A percentile compares a stretch with the other conserved stretches of the same genome.
Evolutionary conservation across 1,140 invertebrate species (phyloP).

Genomic region (Drosophila parvula): DNA sequence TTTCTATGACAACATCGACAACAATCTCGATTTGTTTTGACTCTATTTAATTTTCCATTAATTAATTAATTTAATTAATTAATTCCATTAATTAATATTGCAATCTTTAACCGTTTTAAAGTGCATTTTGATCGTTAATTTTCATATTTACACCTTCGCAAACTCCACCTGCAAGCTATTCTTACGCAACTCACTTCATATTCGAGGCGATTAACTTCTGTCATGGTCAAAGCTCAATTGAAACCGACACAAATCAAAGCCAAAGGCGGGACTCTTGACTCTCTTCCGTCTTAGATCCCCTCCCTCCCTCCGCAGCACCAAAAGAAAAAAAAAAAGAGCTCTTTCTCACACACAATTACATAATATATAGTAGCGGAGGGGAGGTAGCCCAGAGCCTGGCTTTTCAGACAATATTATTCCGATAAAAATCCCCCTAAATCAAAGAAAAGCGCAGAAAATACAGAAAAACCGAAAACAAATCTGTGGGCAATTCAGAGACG

Average conservation of each 20-base stretch:
- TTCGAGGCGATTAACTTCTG: slow-evolving; percentile 40
- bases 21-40: no score
- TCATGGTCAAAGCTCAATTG: slow-evolving; percentile 70
- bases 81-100: no score
- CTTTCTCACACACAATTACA: slow-evolving; percentile 51
- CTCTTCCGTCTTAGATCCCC: slow-evolving; percentile 76
- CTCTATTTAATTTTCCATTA: no score
- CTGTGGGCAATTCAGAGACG: slow-evolving; percentile 28
- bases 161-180: neutral
- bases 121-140: neutral
- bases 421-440: slow-evolving; percentile 67
- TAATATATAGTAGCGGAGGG: slow-evolving; percentile 29
- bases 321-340: neutral
- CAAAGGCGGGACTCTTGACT: slow-evolving; percentile 33
- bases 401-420: slow-evolving; percentile 52
- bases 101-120: no score
- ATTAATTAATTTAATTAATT: no score
- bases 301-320: neutral
- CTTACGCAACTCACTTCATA: slow-evolving; percentile 16
- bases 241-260: slow-evolving; percentile 43
- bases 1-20: no score
- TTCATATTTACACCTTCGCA: neutral
- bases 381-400: slow-evolving; percentile 47
- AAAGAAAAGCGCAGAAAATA: slow-evolving; percentile 27
- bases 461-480: slow-evolving; percentile 30